These are phyloP conservation scores for Paraescarpia echinospica DNA, from an alignment of 1,140 invertebrate species.

Conservation along the genomic window DNA sequence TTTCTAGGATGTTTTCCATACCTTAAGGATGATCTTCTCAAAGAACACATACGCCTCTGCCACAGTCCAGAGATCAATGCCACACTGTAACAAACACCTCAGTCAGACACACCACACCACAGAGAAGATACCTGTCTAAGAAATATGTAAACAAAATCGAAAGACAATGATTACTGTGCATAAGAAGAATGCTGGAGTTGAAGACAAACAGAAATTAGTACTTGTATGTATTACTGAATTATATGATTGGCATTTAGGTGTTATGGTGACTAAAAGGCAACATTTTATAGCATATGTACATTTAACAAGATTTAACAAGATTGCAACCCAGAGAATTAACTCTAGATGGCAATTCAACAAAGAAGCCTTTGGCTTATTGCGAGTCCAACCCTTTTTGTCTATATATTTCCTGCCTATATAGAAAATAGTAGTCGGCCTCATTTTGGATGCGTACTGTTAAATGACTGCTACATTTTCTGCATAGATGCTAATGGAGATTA, in stretches of 20 bases:
- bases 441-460: neutral
- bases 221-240: neutral
- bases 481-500: neutral
- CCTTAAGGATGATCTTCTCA: slow-evolving; percentile 90
- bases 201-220: neutral
- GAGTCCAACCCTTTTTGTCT: no score
- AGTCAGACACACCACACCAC: neutral
- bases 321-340: no score
- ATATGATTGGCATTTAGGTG: neutral
- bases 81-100: slow-evolving; percentile 60
- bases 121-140: neutral
- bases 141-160: neutral
- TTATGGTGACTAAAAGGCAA: neutral
- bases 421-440: no score
- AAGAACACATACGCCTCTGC: slow-evolving; percentile 97
- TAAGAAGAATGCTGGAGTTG: neutral
- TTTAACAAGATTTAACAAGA: no score
- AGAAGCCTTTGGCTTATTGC: no score
- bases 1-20: slow-evolving; percentile 31
- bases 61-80: slow-evolving; percentile 85
- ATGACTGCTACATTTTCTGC: neutral
- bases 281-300: neutral
- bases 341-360: no score
- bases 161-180: neutral
- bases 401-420: no score